phyloP scores from a whole-genome alignment of 1,140 invertebrate genomes.

The Caerostris darwini region DNA sequence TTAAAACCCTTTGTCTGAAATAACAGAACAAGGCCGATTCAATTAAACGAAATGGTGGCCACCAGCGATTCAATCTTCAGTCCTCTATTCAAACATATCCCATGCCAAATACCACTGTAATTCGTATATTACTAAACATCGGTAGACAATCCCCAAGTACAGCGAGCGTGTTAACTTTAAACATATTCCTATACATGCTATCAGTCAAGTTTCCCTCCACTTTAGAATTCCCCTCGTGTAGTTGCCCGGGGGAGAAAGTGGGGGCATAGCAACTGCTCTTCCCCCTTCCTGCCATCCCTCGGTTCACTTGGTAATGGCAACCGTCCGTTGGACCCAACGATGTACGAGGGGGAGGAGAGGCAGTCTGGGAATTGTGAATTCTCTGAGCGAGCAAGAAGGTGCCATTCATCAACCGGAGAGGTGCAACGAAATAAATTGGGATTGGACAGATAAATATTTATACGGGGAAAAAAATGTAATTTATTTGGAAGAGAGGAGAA shows the following conservation, averaged over 20 bases:
- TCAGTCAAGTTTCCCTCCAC: not conserved
- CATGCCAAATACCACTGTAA: no score
- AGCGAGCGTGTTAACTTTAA: not conserved
- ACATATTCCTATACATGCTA: not conserved
- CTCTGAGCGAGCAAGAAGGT: no score
- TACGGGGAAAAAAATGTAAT: no score
- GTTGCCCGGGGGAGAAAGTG: slow-evolving; percentile 1
- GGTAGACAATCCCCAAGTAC: not conserved
- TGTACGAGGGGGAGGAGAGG: not conserved
- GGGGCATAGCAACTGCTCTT: not conserved
- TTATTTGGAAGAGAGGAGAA: no score
- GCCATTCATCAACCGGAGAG: no score
- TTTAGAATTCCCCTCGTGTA: not conserved
- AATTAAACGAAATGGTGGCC: no score
- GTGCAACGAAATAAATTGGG: no score
- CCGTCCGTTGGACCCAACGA: slow-evolving; percentile 32
- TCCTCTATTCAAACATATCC: no score
- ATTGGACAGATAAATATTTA: no score
- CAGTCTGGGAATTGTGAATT: not conserved
- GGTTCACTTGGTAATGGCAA: slow-evolving; percentile 31
- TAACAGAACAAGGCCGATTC: no score
- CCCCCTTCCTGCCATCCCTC: slow-evolving; percentile 37
- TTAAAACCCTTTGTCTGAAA: no score
- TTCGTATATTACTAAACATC: not conserved
- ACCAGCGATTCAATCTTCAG: no score